A percentile compares a stretch with the other conserved stretches of the same genome.
phyloP scores from a whole-genome alignment of 2,888 invertebrate species.

The Rosalia funebris region DNA sequence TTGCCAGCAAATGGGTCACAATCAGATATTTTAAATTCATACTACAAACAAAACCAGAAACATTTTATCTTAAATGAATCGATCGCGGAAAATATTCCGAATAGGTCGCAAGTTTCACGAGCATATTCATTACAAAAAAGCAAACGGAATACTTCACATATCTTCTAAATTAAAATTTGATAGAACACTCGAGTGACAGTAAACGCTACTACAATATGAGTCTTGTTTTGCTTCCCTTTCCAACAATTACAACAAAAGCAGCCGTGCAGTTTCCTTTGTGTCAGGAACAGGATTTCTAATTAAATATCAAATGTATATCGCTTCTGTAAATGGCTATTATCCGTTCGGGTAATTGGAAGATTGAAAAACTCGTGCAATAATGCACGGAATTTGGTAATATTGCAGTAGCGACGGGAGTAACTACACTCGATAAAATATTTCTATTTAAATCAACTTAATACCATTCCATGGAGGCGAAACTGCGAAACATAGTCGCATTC shows the following conservation, averaged over 20 bases:
- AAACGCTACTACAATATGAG: not conserved
- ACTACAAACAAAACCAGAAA: too few relatives aligned
- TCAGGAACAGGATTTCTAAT: constrained; percentile 19
- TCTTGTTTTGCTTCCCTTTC: constrained; percentile 7
- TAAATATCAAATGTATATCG: constrained; percentile 26
- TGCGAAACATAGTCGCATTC: too few relatives aligned
- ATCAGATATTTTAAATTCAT: too few relatives aligned
- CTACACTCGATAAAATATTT: too few relatives aligned
- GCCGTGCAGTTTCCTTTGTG: constrained; percentile 26
- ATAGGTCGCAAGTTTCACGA: not conserved
- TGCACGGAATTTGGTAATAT: constrained; percentile 16
- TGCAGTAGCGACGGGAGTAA: too few relatives aligned
- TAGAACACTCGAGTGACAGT: not conserved
- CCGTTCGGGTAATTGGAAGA: constrained; percentile 20
- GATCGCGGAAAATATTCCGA: not conserved
- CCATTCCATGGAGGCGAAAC: too few relatives aligned
- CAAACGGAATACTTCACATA: constrained; percentile 1
- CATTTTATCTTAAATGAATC: too few relatives aligned
- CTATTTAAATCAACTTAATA: too few relatives aligned
- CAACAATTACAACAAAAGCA: constrained; percentile 13
- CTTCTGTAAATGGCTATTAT: constrained; percentile 16
- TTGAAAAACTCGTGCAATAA: constrained; percentile 19
- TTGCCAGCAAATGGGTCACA: too few relatives aligned
- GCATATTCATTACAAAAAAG: not conserved
- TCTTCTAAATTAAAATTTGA: constrained; percentile 10